Percentiles rank a stretch among this genome's conserved stretches.
Evolutionary conservation across 2,888 invertebrate species (phyloP).

Genomic region (Clepsis dumicolana): DNA sequence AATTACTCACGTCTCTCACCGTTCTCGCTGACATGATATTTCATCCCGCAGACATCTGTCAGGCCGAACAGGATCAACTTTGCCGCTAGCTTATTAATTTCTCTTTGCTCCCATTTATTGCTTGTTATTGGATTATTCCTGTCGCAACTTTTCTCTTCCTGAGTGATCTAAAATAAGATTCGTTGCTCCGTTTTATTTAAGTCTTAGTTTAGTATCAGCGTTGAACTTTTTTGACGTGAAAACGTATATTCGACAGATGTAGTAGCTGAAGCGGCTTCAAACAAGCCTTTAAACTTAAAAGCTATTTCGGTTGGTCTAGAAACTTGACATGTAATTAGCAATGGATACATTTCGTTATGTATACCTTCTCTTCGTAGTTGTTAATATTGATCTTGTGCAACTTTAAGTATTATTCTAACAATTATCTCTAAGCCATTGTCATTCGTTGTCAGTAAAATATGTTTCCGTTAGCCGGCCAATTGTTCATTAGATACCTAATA

Average conservation of each 20-base stretch:
- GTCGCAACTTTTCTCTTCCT: constrained; percentile 69
- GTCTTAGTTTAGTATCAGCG: constrained; percentile 45
- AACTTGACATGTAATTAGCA: background rate
- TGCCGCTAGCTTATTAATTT: constrained; percentile 79
- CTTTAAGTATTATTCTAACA: constrained; percentile 15
- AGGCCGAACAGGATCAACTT: constrained; percentile 73
- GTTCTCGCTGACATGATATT: constrained; percentile 66
- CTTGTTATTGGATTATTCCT: constrained; percentile 79
- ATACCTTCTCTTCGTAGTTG: background rate
- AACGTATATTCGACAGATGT: constrained; percentile 36
- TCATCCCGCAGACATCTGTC: constrained; percentile 77
- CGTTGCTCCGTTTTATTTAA: constrained; percentile 54
- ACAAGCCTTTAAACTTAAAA: constrained; percentile 26
- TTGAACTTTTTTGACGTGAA: constrained; percentile 37
- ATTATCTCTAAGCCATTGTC: constrained; percentile 40
- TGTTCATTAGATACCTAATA: constrained; percentile 49
- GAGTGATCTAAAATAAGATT: constrained; percentile 66
- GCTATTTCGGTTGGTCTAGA: constrained; percentile 15
- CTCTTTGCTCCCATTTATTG: constrained; percentile 74
- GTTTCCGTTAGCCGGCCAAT: constrained; percentile 41
- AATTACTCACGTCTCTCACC: constrained; percentile 44
- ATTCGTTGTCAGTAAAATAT: constrained; percentile 40
- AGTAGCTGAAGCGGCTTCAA: constrained; percentile 7
- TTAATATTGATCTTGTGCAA: background rate
- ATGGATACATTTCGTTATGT: background rate